phyloP scores from a whole-genome alignment of 2,888 invertebrate genomes.

The Eupithecia centaureata region DNA sequence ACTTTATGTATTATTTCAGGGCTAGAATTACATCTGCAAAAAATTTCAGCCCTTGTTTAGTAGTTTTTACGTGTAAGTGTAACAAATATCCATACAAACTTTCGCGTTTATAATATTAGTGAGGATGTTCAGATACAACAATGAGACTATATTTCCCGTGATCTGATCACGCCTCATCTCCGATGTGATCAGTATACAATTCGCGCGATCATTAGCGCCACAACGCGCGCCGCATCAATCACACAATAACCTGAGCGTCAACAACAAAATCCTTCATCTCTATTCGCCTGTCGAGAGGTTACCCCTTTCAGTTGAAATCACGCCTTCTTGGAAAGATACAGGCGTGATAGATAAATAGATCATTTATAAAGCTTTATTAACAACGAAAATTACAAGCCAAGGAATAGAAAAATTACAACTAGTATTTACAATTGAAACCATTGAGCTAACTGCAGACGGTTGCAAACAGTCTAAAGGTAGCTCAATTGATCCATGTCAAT shows the following conservation, averaged over 20 bases:
- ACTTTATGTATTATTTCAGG: too few species aligned
- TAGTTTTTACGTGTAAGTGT: too few species aligned
- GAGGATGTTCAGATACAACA: background rate
- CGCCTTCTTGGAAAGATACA: background rate
- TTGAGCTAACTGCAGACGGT: too few species aligned
- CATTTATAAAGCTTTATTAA: too few species aligned
- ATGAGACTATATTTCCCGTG: background rate
- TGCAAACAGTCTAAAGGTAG: too few species aligned
- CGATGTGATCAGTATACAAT: background rate
- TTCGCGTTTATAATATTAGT: background rate
- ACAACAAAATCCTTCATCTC: background rate
- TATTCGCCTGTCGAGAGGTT: background rate
- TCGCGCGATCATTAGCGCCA: constrained; percentile 4
- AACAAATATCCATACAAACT: too few species aligned
- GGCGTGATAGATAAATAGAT: background rate
- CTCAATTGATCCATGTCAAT: too few species aligned
- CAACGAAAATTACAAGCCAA: too few species aligned
- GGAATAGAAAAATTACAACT: too few species aligned
- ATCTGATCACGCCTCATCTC: background rate
- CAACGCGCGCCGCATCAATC: background rate
- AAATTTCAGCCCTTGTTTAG: too few species aligned
- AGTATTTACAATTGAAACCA: too few species aligned
- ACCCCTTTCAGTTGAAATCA: background rate
- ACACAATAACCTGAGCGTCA: constrained; percentile 2
- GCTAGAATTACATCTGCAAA: too few species aligned